A percentile compares a stretch with the other conserved stretches of the same genome.
phyloP scores from a whole-genome alignment of 1,140 invertebrate species.

The Thaumetopoea pityocampa region DNA sequence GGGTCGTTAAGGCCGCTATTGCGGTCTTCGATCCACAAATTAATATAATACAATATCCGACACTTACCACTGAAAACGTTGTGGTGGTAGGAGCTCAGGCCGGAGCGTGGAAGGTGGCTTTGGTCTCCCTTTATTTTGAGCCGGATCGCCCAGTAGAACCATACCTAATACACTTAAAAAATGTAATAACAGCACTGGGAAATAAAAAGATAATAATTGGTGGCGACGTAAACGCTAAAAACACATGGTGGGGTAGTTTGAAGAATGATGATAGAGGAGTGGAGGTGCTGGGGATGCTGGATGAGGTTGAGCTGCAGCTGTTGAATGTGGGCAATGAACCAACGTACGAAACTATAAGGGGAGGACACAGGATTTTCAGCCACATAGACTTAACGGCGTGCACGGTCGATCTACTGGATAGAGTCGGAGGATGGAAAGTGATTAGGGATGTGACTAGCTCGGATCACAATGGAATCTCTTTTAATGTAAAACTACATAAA shows the following conservation, averaged over 20 bases:
- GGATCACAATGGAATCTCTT: too few relatives aligned
- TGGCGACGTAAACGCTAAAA: too few relatives aligned
- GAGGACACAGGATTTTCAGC: too few relatives aligned
- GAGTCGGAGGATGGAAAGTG: background rate
- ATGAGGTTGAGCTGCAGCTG: too few relatives aligned
- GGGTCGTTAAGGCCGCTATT: conserved; percentile 14
- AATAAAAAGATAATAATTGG: conserved; percentile 1
- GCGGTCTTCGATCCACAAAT: conserved; percentile 7
- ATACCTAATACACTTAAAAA: conserved; percentile 9
- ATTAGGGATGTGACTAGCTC: background rate
- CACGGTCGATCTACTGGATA: background rate
- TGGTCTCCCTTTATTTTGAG: conserved; percentile 10
- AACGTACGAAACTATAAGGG: too few relatives aligned
- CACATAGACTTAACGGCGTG: too few relatives aligned
- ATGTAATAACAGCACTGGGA: background rate
- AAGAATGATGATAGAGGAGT: too few relatives aligned
- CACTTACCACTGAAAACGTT: conserved; percentile 8
- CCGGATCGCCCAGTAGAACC: conserved; percentile 6
- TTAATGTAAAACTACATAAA: too few relatives aligned
- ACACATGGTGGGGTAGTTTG: too few relatives aligned
- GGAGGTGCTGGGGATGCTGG: too few relatives aligned
- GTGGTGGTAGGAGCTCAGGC: conserved; percentile 3
- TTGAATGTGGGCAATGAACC: too few relatives aligned
- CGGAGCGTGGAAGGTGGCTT: conserved; percentile 1
- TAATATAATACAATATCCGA: conserved; percentile 1